These are phyloP conservation scores for Rutpela maculata DNA, from an alignment of 2,888 invertebrate species.

Conservation along the genomic window DNA sequence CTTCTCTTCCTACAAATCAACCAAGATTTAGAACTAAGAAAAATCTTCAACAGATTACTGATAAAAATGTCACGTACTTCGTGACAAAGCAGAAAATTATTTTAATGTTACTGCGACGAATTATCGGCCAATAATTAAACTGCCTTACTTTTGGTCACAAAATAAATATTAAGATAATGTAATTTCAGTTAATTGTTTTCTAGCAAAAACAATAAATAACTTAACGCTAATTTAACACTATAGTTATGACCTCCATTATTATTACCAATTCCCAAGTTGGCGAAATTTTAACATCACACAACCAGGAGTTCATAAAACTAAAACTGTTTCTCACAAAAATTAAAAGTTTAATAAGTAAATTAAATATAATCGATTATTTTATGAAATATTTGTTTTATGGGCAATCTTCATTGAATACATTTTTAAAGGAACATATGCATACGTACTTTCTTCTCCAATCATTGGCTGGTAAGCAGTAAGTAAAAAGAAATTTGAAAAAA, in stretches of 20 bases:
- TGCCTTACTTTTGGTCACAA: not conserved
- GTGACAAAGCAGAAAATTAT: not conserved
- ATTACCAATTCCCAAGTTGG: not conserved
- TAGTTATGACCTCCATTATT: slow-evolving; percentile 6
- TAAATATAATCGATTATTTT: too few species aligned
- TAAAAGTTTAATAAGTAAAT: too few species aligned
- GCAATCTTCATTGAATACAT: too few species aligned
- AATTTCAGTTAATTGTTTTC: slow-evolving; percentile 8
- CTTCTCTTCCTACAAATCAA: too few species aligned
- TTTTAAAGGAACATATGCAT: too few species aligned
- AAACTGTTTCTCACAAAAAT: too few species aligned
- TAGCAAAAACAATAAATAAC: slow-evolving; percentile 10
- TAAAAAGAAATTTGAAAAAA: too few species aligned
- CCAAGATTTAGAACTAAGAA: too few species aligned
- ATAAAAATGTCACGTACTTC: not conserved
- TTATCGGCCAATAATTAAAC: slow-evolving; percentile 6
- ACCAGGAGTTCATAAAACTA: not conserved
- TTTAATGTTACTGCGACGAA: not conserved
- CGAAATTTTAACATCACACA: not conserved
- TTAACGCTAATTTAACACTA: slow-evolving; percentile 14
- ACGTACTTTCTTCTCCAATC: too few species aligned
- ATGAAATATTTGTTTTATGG: too few species aligned
- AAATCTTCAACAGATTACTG: too few species aligned
- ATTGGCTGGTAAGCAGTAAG: too few species aligned
- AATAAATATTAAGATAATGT: not conserved